A percentile compares a stretch with the other conserved stretches of the same genome.
phyloP scores from a whole-genome alignment of 2,113 vertebrate species.

The Lepisosteus osseus region DNA sequence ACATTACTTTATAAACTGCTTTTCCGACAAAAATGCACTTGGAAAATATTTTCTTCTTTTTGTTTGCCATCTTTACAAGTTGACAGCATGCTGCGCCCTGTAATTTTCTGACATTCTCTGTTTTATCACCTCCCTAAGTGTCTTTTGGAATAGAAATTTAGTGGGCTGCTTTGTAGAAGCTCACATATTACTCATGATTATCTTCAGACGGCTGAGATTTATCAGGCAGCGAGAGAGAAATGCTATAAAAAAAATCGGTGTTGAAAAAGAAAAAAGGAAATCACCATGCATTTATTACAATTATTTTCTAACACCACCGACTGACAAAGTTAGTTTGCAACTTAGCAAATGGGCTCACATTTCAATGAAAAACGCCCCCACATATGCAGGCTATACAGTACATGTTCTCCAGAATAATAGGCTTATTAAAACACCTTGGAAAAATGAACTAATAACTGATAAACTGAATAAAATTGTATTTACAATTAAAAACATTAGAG shows the following conservation, averaged over 20 bases:
- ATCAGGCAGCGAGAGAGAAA: constrained; percentile 10
- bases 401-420: constrained; percentile 25
- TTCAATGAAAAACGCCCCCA: constrained; percentile 29
- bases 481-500: not conserved
- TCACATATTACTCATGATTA: constrained; percentile 5
- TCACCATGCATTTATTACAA: constrained; percentile 25
- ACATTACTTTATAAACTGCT: too few relatives aligned
- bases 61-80: too few relatives aligned
- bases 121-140: too few relatives aligned
- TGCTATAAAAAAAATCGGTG: constrained; percentile 9
- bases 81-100: too few relatives aligned
- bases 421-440: constrained; percentile 7
- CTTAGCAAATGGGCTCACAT: constrained; percentile 24
- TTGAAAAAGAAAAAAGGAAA: constrained; percentile 9
- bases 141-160: too few relatives aligned
- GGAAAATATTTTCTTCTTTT: too few relatives aligned
- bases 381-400: constrained; percentile 12
- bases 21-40: too few relatives aligned
- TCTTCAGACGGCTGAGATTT: constrained; percentile 12
- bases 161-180: too few relatives aligned
- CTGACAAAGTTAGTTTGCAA: constrained; percentile 26
- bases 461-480: constrained; percentile 9
- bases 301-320: constrained; percentile 20
- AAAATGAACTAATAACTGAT: not conserved
- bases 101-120: too few relatives aligned